Conservation (phyloP, 2,888 invertebrate species). For the Chymomyza caudatula region DNA sequence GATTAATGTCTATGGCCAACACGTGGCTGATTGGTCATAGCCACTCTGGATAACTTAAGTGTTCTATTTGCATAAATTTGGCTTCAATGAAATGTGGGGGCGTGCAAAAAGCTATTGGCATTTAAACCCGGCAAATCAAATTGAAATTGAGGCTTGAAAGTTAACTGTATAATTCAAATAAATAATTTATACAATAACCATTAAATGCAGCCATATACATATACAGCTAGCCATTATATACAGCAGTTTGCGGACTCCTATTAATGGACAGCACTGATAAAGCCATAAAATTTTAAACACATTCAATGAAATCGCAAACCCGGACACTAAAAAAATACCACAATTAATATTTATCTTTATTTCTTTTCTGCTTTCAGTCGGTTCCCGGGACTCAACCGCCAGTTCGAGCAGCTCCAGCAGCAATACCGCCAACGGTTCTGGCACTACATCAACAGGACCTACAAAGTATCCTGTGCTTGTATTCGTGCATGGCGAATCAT, state of each 20-base stretch:
- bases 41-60: background rate
- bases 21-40: background rate
- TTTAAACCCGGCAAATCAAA: background rate
- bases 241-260: conserved; percentile 19
- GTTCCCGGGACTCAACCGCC: conserved; percentile 74
- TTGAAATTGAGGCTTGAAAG: background rate
- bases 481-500: conserved; percentile 96
- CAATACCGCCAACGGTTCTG: conserved; percentile 63
- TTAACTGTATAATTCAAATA: no score
- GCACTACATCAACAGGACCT: conserved; percentile 78
- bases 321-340: no score
- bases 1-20: conserved; percentile 47
- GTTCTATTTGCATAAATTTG: background rate
- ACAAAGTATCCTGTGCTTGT: conserved; percentile 92
- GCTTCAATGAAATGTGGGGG: background rate
- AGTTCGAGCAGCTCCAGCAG: conserved; percentile 44
- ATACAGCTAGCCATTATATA: conserved; percentile 15
- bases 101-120: conserved; percentile 10
- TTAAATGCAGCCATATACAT: conserved; percentile 27
- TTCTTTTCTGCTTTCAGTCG: conserved; percentile 76
- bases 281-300: background rate
- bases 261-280: background rate
- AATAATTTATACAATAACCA: conserved; percentile 12
- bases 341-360: conserved; percentile 29
- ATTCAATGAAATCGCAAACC: background rate